Evolutionary conservation across 2,797 vertebrate genomes (phyloP), one percentile per base, ranked within the genome.

Genomic region (Microctenopoma steveboyesi): DNA sequence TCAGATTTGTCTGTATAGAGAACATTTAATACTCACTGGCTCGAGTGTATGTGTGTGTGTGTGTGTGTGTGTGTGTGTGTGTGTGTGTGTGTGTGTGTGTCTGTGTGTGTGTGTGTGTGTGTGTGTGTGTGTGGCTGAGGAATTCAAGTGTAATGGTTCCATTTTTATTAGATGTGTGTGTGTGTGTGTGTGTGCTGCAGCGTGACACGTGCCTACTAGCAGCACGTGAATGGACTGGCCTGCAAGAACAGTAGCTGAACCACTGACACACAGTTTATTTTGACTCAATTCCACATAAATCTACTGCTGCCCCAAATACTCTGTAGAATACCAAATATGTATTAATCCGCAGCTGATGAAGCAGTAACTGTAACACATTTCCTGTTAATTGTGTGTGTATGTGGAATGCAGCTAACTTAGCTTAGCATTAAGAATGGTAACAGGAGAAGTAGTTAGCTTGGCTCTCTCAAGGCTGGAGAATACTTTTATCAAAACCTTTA

Each of bases 121-220:
- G 54, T 63, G 15, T 49, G 35, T 52, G 42, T 59, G 37, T 60
- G 22, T 39, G 58, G 55, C 28, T 35, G 63, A 65, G 46, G 59
- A 79, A 79, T 47, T 81, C 51, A 78, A 72, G 84, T 43, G 56
- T 69, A 69, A 82, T 68, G 56, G 65, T 35, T 68, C 61, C 64
- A 60, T 69, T 69, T 76, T 66, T 42, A 74, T 76, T 76, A 54
- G 50, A 63, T 55, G 62, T 64, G 66, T 63, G 61, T 47, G 58
- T 64, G 66, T 72, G 55, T 64, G 62, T 47, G 58, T 72, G 55
- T 64, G 62, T 47, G 58, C 72, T 46, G 56, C 45, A 37, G 30
- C 11, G 9, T 18, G 62, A 37, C 78, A 83, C 65, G 72, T 83
- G 80, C 48, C 72, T 12, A 35, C 42, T 27, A 9, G 45, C 33